Conservation (phyloP, 2,797 vertebrate species). For the Silurus lanzhouensis region DNA sequence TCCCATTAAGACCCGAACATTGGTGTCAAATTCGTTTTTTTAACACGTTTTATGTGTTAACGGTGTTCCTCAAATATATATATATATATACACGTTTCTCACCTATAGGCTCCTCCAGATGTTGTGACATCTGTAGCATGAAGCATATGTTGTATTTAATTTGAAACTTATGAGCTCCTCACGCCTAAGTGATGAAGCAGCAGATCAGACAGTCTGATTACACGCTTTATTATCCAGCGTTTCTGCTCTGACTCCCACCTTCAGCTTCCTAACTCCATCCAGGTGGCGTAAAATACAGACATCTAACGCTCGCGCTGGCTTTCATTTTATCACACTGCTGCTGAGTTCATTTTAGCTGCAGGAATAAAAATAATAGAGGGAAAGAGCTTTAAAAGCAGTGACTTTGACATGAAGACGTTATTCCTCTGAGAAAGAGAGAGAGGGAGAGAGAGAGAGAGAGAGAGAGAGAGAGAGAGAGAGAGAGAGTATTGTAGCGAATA, state of each 20-base stretch:
- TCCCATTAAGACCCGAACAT: too few species aligned
- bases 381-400: background rate
- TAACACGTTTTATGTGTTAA: too few species aligned
- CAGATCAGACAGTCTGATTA: background rate
- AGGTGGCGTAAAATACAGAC: slow-evolving; percentile 18
- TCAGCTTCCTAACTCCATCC: background rate
- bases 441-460: background rate
- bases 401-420: background rate
- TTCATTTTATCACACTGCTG: background rate
- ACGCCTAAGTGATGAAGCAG: background rate
- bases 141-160: background rate
- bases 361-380: slow-evolving; percentile 11
- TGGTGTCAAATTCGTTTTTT: too few species aligned
- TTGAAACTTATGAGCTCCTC: too few species aligned
- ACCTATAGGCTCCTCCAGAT: background rate
- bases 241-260: background rate
- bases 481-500: background rate
- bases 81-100: background rate
- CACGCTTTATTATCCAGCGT: slow-evolving; percentile 5
- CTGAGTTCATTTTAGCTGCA: background rate
- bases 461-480: background rate
- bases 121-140: background rate
- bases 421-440: background rate
- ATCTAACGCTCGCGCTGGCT: background rate
- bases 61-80: too few species aligned